Evolutionary conservation across 2,113 vertebrate species (phyloP), one percentile per base, ranked within the genome.

Genomic region (Nestor notabilis): DNA sequence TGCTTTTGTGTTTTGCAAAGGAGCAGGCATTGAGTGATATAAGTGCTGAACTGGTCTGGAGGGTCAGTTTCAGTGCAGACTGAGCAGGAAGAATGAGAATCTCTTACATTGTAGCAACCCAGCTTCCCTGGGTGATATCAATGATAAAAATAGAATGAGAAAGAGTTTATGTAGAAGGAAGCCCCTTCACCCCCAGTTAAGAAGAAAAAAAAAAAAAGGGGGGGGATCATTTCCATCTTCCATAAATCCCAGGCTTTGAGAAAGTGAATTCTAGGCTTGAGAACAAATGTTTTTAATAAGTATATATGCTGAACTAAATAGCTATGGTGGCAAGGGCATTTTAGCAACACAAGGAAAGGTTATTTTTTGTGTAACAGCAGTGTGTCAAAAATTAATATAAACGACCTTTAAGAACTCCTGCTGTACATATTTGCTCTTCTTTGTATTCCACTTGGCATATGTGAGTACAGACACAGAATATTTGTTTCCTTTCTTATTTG

Each of bases 401-500:
- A 66, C 65, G 5, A 61, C 52, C 41, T 84, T 82, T 79, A 64
- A 69, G n/a, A 33, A 43, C 44, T 80, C 13, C 50, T 49, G 31
- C 44, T 58, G 80, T 66, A 21, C 5, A 1, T 39, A 69, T 75
- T 92, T 93, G 29, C 17, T 72, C 37, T 81, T 90, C 79, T 80
- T 72, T 83, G 41, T 63, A 79, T 95, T 96, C 58, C 0, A 0
- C 24, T 79, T 91, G 72, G 61, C 4, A 17, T 56, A 47, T 46
- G 17, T 16, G 28, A 79, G 35, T 68, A 33, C 10, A 61, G 69
- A 80, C 49, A 69, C 0, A 1, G 64, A 91, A 69, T 93, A 74
- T 80, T 86, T 84, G 49, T 96, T 94, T 95, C 68, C 66, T 91
- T 65, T 86, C 69, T 78, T 95, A 92, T 96, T 97, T 96, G 94